Evolutionary conservation across 2,113 vertebrate species (phyloP), one percentile per base, ranked within the genome.

Genomic region (Rissa tridactyla): DNA sequence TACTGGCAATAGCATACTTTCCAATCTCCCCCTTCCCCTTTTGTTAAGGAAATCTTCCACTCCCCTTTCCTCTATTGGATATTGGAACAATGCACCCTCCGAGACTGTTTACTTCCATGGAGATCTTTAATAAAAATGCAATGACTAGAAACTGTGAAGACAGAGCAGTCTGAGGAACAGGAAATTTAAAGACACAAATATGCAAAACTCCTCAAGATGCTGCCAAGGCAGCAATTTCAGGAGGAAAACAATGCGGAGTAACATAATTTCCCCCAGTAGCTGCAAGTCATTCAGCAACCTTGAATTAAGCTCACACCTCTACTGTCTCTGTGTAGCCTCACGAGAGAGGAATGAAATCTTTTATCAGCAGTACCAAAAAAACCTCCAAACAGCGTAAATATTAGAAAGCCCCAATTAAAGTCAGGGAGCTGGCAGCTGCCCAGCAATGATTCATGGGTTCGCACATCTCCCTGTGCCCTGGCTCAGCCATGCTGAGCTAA

Each of bases 61-160:
- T 57, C 78, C 55, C 3, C 20, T 84, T 85, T 95, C 86, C 40
- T 82, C 71, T 44, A 93, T 40, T 96, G 80, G 81, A 90, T 93
- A 80, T 69, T 40, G 42, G 58, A 93, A 96, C 91, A 71, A 92
- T 88, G 95, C 21, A 58, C 92, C 77, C 65, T 93, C 51, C 8
- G 15, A 96, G 84, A 87, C 54, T 86, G 76, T 93, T 95, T 95
- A 66, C 77, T 95, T 97, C 78, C 72, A 91, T 13, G n/a, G 71
- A 89, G 65, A 94, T 86, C 73, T 96, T 94, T 93, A 92, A 94
- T 80, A 87, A 96, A 85, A 73, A 72, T 57, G 60, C 90, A 88
- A 5, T 13, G 42, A 83, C 80, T 94, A 44, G 65, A 92, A 92
- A 79, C 49, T 22, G 52, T 78, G 54, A 93, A 79, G 57, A 86